phyloP scores from a whole-genome alignment of 2,797 vertebrate species.

The Cetoscarus ocellatus region DNA sequence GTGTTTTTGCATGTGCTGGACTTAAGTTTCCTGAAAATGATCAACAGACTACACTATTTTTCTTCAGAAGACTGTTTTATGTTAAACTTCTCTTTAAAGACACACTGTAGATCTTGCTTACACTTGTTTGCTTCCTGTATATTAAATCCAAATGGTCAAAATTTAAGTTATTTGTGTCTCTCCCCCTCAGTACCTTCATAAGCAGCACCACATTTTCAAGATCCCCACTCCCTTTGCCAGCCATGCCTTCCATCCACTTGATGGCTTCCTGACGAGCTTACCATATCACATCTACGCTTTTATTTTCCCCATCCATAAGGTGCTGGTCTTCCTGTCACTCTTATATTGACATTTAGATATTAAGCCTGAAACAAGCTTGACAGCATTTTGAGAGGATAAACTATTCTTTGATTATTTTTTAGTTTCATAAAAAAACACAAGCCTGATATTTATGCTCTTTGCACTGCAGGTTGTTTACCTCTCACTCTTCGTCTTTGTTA shows the following conservation, averaged over 20 bases:
- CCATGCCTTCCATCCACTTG: conserved; percentile 95
- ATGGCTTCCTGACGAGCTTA: conserved; percentile 94
- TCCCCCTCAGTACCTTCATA: conserved; percentile 88
- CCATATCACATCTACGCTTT: conserved; percentile 97
- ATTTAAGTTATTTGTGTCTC: conserved; percentile 24
- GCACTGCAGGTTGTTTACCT: conserved; percentile 88
- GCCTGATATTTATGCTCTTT: conserved; percentile 1
- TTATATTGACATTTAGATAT: conserved; percentile 54
- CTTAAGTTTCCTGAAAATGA: too few species aligned
- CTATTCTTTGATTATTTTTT: too few species aligned
- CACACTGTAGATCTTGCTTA: too few species aligned
- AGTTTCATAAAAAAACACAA: too few species aligned
- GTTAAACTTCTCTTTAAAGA: too few species aligned
- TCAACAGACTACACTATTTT: too few species aligned
- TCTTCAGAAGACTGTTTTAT: too few species aligned
- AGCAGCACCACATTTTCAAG: conserved; percentile 97
- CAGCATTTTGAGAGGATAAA: too few species aligned
- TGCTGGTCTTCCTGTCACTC: conserved; percentile 86
- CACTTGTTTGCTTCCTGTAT: background rate
- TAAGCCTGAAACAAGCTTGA: background rate
- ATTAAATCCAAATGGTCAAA: background rate
- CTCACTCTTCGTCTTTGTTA: conserved; percentile 92
- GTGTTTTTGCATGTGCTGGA: too few species aligned
- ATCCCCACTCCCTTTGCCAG: conserved; percentile 93
- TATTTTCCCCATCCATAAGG: conserved; percentile 95